Base-by-base conservation (phyloP, 2,113 vertebrate species). In the Bungarus multicinctus region DNA sequence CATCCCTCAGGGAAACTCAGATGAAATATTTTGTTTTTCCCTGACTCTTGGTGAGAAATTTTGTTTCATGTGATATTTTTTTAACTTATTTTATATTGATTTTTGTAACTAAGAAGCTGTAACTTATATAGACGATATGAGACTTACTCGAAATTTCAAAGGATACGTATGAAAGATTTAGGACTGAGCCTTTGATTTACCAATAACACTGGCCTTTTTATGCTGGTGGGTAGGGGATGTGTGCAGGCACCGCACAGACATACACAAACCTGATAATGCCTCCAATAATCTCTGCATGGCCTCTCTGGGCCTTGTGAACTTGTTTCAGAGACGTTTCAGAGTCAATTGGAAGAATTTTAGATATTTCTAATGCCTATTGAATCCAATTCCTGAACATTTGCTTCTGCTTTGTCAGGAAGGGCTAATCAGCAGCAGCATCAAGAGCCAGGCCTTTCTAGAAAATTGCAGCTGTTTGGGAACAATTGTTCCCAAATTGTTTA, bases 61-160 rank as follows among this genome's bases (percentile, higher is more conserved):
- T 93, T 93, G 64, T 85, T 89, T 89, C 87, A 85, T 25, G n/a
- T n/a, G 54, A 52, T 91, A 57, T 91, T 69, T 81, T 69, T 91
- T 54, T n/a, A 85, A 85, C 60, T 39, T 89, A 53, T 91, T 53
- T 58, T 58, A 7, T 64, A 91, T 53, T 91, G 90, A 91, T 91
- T 60, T 93, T 86, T 22, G 64, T 43, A 91, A 91, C 74, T 54
- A 85, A 90, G 43, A 93, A 93, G 54, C 23, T 25, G 85, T 20
- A n/a, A 50, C 39, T 88, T 74, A 39, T 20, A 43, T 7, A 85
- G 87, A 91, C 53, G 1, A 57, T 81, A 57, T 45, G 50, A 74
- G 39, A 43, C 85, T 93, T 88, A 47, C 50, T 30, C 8, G 27
- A 60, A 85, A 39, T 34, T 47, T 45, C 90, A 85, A 22, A 89